Percentiles rank a stretch among this genome's conserved stretches.
Conservation (phyloP, 2,888 invertebrate genomes). For the Zootermopsis nevadensis region DNA sequence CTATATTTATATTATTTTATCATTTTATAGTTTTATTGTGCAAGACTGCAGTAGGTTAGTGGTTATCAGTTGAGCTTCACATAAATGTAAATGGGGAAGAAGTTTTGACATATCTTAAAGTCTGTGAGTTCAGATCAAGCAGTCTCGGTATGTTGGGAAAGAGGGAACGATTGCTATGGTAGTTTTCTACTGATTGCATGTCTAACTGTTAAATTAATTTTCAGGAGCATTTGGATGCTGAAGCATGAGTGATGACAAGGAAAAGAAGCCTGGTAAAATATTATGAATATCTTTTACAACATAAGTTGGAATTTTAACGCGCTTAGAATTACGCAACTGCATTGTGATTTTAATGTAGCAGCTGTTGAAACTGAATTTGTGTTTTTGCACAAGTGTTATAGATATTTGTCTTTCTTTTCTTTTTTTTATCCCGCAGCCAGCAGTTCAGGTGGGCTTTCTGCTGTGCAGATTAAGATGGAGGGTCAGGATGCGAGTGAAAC, state of each 20-base stretch:
- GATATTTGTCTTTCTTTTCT: background rate
- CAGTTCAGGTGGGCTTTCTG: constrained; percentile 37
- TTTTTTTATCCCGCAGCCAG: background rate
- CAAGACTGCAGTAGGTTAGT: background rate
- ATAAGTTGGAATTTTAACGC: constrained; percentile 24
- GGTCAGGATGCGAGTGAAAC: constrained; percentile 61
- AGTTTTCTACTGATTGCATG: constrained; percentile 7
- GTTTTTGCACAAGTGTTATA: background rate
- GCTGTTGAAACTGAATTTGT: background rate
- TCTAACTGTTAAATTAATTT: constrained; percentile 42
- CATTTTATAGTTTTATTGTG: background rate
- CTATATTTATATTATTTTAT: background rate
- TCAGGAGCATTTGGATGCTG: constrained; percentile 27
- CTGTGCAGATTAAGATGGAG: constrained; percentile 53
- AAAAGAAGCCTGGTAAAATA: constrained; percentile 49
- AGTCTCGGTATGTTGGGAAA: background rate
- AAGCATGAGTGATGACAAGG: constrained; percentile 52
- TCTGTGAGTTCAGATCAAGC: background rate
- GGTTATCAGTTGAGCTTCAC: background rate
- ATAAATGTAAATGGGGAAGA: no score
- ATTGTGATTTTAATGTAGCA: background rate
- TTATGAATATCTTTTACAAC: constrained; percentile 15
- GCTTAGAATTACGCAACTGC: background rate
- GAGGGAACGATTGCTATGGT: background rate
- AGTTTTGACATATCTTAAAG: background rate